phyloP scores from a whole-genome alignment of 30 jellyfish, hydroid and myxozoan species.

The Chironex yamaguchii region DNA sequence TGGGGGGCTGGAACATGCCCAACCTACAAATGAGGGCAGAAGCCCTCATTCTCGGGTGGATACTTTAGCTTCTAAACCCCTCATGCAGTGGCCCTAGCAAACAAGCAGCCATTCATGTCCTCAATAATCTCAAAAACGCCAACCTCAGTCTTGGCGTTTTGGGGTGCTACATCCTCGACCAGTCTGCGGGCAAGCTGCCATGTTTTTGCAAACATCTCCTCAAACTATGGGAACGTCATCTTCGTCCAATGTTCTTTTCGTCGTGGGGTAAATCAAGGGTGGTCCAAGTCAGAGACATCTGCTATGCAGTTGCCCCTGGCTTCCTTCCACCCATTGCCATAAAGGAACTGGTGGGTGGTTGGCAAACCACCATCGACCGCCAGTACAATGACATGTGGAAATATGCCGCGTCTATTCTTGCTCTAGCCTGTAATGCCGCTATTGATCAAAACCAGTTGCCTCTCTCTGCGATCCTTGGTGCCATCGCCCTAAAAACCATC shows the following conservation, averaged over 20 bases:
- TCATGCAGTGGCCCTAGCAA: not conserved
- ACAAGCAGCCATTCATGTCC: not conserved
- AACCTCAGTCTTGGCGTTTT: not conserved
- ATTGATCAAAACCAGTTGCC: too few relatives aligned
- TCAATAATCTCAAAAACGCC: not conserved
- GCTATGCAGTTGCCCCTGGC: conserved; percentile 24
- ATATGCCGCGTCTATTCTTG: too few relatives aligned
- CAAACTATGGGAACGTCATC: not conserved
- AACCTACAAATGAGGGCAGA: conserved; percentile 1
- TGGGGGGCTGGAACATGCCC: conserved; percentile 25
- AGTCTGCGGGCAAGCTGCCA: not conserved
- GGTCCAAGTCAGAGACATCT: not conserved
- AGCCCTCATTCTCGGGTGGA: conserved; percentile 23
- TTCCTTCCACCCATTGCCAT: conserved; percentile 3
- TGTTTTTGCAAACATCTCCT: conserved; percentile 2
- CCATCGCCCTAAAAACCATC: too few relatives aligned
- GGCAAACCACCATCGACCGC: too few relatives aligned
- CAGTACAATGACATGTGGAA: too few relatives aligned
- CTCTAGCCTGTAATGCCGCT: too few relatives aligned
- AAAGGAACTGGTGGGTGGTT: not conserved
- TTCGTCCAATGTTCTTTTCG: too few relatives aligned
- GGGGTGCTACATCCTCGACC: not conserved
- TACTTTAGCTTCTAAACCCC: not conserved
- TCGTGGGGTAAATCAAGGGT: conserved; percentile 3
- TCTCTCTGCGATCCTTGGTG: too few relatives aligned